These are phyloP conservation scores for Formica selysi DNA, from an alignment of 1,140 invertebrate genomes.

Conservation along the genomic window DNA sequence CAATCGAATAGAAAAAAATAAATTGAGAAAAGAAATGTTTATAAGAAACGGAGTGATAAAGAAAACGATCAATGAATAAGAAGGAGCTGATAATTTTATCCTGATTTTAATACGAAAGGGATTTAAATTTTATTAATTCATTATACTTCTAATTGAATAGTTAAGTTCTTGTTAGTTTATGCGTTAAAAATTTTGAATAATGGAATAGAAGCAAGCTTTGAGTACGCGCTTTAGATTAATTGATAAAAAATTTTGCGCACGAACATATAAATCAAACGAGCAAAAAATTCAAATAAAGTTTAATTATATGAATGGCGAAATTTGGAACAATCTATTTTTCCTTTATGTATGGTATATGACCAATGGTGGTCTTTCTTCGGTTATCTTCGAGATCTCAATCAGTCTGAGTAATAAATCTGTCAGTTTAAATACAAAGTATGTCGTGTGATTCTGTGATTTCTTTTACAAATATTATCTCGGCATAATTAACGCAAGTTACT, in stretches of 20 bases:
- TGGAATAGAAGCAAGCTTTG: neutral
- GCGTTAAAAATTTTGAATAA: neutral
- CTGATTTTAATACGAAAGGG: neutral
- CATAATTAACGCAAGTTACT: neutral
- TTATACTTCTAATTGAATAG: neutral
- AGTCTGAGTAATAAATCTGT: neutral
- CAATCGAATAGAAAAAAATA: neutral
- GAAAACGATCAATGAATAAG: neutral
- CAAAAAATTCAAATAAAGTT: neutral
- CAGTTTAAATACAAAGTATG: neutral
- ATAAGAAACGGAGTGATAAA: neutral
- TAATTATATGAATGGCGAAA: neutral
- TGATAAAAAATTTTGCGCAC: neutral
- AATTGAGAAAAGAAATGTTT: neutral
- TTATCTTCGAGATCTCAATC: slow-evolving; percentile 15
- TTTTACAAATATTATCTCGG: neutral
- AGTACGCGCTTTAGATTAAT: neutral
- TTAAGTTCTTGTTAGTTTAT: neutral
- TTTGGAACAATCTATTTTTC: neutral
- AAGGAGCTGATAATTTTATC: neutral
- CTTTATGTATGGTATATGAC: neutral
- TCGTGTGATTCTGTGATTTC: neutral
- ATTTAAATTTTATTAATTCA: neutral
- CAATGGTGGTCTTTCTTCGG: neutral
- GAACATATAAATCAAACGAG: neutral